Evolutionary conservation across 2,888 invertebrate species (phyloP).

Genomic region (Drosophila sordidula): DNA sequence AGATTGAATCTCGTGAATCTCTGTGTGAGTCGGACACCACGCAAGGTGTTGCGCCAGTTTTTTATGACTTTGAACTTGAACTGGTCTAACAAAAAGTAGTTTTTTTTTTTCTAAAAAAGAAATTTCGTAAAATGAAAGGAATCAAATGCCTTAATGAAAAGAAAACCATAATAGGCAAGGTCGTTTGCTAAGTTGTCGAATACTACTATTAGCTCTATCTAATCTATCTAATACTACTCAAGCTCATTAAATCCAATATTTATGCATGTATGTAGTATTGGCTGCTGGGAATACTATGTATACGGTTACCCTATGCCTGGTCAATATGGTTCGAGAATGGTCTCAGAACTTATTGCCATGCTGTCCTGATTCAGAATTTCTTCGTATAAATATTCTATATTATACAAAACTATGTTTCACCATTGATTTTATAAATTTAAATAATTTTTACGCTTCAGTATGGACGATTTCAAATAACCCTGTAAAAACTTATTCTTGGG

Average conservation of each 20-base stretch:
- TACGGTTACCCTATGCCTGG: background rate
- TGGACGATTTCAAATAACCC: no score
- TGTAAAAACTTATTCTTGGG: no score
- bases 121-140: conserved; percentile 60
- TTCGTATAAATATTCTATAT: no score
- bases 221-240: background rate
- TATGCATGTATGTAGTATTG: no score
- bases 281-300: background rate
- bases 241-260: background rate
- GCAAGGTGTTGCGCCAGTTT: conserved; percentile 62
- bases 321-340: no score
- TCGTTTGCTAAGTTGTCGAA: background rate
- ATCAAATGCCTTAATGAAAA: background rate
- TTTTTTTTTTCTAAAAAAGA: conserved; percentile 49
- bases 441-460: background rate
- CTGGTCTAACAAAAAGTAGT: conserved; percentile 33
- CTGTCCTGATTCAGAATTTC: no score
- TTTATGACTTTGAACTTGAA: conserved; percentile 80
- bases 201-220: background rate
- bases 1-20: conserved; percentile 46
- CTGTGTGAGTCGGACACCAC: conserved; percentile 4
- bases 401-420: no score
- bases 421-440: background rate
- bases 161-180: conserved; percentile 12
- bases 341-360: no score